Evolutionary conservation across 1,140 invertebrate species (phyloP).

Genomic region (Metopolophium dirhodum): DNA sequence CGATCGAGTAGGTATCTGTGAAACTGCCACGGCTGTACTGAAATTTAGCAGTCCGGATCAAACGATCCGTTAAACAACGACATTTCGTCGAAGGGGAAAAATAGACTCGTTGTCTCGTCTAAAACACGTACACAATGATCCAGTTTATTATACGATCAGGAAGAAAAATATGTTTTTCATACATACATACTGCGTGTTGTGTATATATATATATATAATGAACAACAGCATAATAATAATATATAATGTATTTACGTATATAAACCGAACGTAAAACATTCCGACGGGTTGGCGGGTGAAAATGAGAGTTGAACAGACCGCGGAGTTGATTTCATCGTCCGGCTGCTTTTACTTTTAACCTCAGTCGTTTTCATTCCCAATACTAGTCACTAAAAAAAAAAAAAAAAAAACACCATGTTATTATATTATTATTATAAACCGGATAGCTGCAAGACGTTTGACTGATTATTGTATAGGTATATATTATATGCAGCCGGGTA

Average conservation of each 20-base stretch:
- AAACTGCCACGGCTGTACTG: not conserved
- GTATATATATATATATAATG: not conserved
- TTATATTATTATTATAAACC: not conserved
- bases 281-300: not conserved
- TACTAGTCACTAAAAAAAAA: not conserved
- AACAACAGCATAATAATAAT: not conserved
- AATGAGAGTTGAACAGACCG: slow-evolving; percentile 27
- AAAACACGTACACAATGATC: slow-evolving; percentile 16
- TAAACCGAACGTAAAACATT: slow-evolving; percentile 20
- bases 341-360: slow-evolving; percentile 47
- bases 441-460: not conserved
- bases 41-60: not conserved
- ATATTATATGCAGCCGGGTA: not conserved
- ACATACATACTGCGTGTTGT: not conserved
- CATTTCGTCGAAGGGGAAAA: not conserved
- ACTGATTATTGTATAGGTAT: not conserved
- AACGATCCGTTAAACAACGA: not conserved
- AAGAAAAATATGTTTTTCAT: not conserved
- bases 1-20: not conserved
- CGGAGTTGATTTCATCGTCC: slow-evolving; percentile 20
- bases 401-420: slow-evolving; percentile 4
- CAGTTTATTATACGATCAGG: not conserved
- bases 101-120: not conserved
- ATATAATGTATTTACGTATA: not conserved
- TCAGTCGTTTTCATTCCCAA: slow-evolving; percentile 33